phyloP scores from a whole-genome alignment of 2,113 vertebrate genomes.

The Oryzias celebensis region DNA sequence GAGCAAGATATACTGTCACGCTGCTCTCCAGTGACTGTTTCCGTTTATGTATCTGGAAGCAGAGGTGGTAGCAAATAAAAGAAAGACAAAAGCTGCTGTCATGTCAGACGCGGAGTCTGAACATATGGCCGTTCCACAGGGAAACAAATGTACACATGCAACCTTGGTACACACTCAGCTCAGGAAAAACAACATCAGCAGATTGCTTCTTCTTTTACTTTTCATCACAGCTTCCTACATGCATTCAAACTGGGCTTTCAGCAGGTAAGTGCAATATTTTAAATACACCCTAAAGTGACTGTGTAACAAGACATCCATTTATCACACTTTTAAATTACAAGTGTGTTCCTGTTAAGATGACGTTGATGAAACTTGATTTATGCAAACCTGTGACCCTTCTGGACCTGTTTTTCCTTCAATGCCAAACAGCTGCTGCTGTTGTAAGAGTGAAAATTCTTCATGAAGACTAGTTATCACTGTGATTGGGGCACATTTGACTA shows the following conservation, averaged over 20 bases:
- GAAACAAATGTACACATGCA: not conserved
- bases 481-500: too few relatives aligned
- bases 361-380: too few relatives aligned
- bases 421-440: too few relatives aligned
- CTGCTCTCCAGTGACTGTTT: constrained; percentile 9
- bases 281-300: not conserved
- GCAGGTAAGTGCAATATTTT: not conserved
- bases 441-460: too few relatives aligned
- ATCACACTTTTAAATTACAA: constrained; percentile 7
- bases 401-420: too few relatives aligned
- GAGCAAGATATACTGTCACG: constrained; percentile 10
- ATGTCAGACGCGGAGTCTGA: not conserved
- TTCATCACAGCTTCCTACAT: too few relatives aligned
- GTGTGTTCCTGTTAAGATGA: too few relatives aligned
- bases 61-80: constrained; percentile 1
- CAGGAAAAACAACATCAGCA: not conserved
- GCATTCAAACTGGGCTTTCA: too few relatives aligned
- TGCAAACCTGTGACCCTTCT: too few relatives aligned
- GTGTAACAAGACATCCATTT: not conserved
- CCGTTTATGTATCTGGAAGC: constrained; percentile 7
- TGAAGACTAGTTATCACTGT: too few relatives aligned
- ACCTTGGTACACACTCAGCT: not conserved
- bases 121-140: not conserved
- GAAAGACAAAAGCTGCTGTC: constrained; percentile 7
- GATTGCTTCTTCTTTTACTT: not conserved